Conservation (phyloP, 2,113 vertebrate species). For the Pollachius pollachius region DNA sequence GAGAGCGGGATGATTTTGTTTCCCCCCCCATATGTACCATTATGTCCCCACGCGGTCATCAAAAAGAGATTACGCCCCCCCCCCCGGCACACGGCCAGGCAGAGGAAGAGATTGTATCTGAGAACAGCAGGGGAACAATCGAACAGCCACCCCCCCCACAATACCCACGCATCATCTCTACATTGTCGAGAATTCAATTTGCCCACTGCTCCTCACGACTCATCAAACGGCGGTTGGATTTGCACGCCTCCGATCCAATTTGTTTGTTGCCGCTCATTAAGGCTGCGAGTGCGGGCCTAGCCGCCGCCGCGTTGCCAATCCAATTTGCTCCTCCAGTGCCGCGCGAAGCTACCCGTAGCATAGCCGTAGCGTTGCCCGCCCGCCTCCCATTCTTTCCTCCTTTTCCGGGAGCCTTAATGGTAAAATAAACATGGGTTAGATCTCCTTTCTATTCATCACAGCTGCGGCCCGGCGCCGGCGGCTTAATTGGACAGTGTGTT, state of each 20-base stretch:
- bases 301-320: constrained; percentile 72
- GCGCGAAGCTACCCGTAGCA: constrained; percentile 56
- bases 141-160: constrained; percentile 31
- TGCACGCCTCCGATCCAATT: constrained; percentile 82
- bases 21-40: constrained; percentile 62
- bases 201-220: constrained; percentile 67
- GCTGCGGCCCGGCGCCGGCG: constrained; percentile 12
- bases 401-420: constrained; percentile 48
- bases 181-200: constrained; percentile 89
- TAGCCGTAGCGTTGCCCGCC: constrained; percentile 37
- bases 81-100: constrained; percentile 73
- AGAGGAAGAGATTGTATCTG: constrained; percentile 70
- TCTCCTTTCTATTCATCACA: constrained; percentile 42
- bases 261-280: constrained; percentile 73
- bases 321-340: constrained; percentile 85
- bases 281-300: constrained; percentile 49
- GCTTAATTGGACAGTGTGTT: constrained; percentile 41
- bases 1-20: constrained; percentile 34
- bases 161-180: constrained; percentile 80
- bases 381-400: neutral
- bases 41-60: constrained; percentile 77
- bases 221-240: constrained; percentile 64
- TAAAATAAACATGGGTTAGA: constrained; percentile 48
- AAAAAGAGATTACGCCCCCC: constrained; percentile 70
- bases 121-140: constrained; percentile 76